Evolutionary conservation across 2,797 vertebrate genomes (phyloP).

Genomic region (Molossus alvarezi): DNA sequence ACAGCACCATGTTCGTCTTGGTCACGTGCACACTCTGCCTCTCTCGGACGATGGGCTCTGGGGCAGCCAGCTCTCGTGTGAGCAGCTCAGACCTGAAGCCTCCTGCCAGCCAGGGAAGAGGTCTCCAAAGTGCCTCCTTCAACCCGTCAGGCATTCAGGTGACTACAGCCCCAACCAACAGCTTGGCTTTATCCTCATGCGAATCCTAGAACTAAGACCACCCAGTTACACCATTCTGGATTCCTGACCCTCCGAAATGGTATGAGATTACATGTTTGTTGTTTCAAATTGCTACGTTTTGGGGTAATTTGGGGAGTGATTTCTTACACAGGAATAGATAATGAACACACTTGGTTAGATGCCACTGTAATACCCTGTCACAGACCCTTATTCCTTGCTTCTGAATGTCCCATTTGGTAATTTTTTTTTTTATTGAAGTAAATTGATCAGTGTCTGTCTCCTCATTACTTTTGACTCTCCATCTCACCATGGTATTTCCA

Average conservation of each 20-base stretch:
- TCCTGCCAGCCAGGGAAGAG: background rate
- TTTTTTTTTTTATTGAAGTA: background rate
- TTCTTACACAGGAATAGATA: background rate
- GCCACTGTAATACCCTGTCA: background rate
- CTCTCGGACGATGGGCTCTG: background rate
- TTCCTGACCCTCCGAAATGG: background rate
- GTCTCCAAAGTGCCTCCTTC: background rate
- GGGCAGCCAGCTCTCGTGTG: background rate
- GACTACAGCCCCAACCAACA: background rate
- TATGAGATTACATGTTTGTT: background rate
- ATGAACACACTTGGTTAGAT: background rate
- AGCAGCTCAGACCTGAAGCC: background rate
- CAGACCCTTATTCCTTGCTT: background rate
- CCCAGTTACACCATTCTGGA: background rate
- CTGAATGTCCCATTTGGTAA: background rate
- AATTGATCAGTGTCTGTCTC: background rate
- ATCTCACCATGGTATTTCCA: background rate
- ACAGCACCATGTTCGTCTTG: background rate
- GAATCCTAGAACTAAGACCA: background rate
- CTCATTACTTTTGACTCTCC: background rate
- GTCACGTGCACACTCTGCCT: background rate
- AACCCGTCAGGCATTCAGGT: background rate
- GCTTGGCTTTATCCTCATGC: background rate
- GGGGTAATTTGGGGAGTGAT: background rate
- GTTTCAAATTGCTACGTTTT: background rate